These are phyloP conservation scores for Crypturellus undulatus DNA, from an alignment of 2,113 vertebrate genomes.

Conservation along the genomic window DNA sequence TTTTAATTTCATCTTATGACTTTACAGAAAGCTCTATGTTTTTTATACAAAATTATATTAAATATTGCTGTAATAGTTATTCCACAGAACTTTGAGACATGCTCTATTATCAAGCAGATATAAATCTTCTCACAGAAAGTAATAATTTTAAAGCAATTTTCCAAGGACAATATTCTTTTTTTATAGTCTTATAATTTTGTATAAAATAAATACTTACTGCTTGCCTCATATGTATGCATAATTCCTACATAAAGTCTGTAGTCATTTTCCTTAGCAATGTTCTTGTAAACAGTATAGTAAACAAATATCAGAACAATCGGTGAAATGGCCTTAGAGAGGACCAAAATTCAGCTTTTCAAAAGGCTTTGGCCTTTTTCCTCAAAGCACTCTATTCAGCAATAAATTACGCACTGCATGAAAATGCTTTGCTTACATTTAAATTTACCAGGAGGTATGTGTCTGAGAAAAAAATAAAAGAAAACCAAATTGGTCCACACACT, in stretches of 20 bases:
- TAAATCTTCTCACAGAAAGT: not conserved
- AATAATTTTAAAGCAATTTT: not conserved
- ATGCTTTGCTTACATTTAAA: not conserved
- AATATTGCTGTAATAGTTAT: not conserved
- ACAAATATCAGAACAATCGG: not conserved
- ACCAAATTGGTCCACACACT: not conserved
- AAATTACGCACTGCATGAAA: not conserved
- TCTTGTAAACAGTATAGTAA: not conserved
- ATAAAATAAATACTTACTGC: not conserved
- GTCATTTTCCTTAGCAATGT: not conserved
- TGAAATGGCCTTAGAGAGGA: not conserved
- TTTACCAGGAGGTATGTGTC: not conserved
- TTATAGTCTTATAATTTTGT: not conserved
- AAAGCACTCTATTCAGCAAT: not conserved
- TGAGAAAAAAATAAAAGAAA: not conserved
- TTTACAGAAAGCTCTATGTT: not conserved
- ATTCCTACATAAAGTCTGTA: not conserved
- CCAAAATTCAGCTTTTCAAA: not conserved
- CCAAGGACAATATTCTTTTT: not conserved
- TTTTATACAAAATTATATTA: not conserved
- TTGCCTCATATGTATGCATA: not conserved
- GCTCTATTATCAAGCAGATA: not conserved
- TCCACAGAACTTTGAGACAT: rapidly evolving
- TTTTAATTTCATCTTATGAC: not conserved
- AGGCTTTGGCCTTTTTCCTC: not conserved